Conservation (phyloP, 2,888 invertebrate species). For the Atethmia centrago region DNA sequence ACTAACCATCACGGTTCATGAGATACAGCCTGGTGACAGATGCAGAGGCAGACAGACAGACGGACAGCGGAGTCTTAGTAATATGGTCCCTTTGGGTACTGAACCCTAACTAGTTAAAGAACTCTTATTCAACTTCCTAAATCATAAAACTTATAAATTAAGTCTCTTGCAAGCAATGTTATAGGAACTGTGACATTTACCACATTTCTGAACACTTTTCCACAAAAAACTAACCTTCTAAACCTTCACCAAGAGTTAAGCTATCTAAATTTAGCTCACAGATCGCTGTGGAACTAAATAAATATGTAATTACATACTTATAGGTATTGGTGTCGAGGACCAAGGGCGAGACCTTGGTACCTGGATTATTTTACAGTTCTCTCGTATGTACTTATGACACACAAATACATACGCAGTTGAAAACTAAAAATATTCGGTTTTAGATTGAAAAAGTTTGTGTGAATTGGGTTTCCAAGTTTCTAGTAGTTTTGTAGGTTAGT, state of each 20-base stretch:
- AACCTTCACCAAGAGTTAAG: neutral
- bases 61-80: too few relatives aligned
- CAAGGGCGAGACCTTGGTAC: slow-evolving; percentile 77
- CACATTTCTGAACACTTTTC: neutral
- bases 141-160: neutral
- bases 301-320: slow-evolving; percentile 80
- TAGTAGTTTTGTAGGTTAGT: neutral
- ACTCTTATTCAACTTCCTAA: neutral
- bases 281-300: slow-evolving; percentile 59
- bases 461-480: neutral
- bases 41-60: too few relatives aligned
- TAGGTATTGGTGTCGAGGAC: slow-evolving; percentile 68
- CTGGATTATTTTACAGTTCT: slow-evolving; percentile 69
- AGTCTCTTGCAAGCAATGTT: neutral
- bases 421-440: slow-evolving; percentile 52
- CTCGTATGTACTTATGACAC: slow-evolving; percentile 31
- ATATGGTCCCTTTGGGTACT: too few relatives aligned
- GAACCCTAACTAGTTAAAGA: too few relatives aligned
- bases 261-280: slow-evolving; percentile 59
- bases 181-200: too few relatives aligned
- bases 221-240: neutral
- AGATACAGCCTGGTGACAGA: too few relatives aligned
- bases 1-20: too few relatives aligned
- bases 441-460: slow-evolving; percentile 36
- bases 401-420: slow-evolving; percentile 41